Evolutionary conservation across 2,888 invertebrate species (phyloP).

Genomic region (Thelaira solivaga): DNA sequence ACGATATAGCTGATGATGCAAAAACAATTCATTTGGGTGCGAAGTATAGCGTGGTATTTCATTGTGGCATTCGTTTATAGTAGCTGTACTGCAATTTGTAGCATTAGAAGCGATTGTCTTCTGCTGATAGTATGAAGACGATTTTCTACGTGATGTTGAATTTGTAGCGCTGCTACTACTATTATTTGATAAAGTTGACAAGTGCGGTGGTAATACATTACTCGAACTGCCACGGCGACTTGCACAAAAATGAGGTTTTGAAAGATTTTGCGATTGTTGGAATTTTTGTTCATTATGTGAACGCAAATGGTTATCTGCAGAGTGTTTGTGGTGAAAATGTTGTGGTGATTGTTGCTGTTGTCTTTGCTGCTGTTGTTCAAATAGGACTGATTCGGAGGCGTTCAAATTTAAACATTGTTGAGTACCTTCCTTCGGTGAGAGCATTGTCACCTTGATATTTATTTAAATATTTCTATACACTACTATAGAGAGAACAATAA

Average conservation of each 20-base stretch:
- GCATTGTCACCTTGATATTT: constrained; percentile 29
- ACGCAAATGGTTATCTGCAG: constrained; percentile 26
- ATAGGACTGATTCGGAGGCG: constrained; percentile 40
- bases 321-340: constrained; percentile 22
- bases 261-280: constrained; percentile 45
- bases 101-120: constrained; percentile 64
- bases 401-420: constrained; percentile 46
- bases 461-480: not conserved
- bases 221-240: constrained; percentile 43
- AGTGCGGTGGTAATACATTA: constrained; percentile 40
- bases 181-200: constrained; percentile 31
- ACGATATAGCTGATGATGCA: constrained; percentile 61
- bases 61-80: constrained; percentile 32
- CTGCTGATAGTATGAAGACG: constrained; percentile 70
- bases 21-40: constrained; percentile 67
- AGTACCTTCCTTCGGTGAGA: constrained; percentile 49
- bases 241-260: constrained; percentile 31
- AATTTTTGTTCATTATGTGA: constrained; percentile 41
- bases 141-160: constrained; percentile 68
- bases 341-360: constrained; percentile 35
- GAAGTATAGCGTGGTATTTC: constrained; percentile 69
- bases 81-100: constrained; percentile 38
- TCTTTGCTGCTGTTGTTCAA: constrained; percentile 39
- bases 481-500: not conserved
- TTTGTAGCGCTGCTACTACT: constrained; percentile 15